Conservation (phyloP, 2,113 vertebrate species). For the Hemichromis elongatus region DNA sequence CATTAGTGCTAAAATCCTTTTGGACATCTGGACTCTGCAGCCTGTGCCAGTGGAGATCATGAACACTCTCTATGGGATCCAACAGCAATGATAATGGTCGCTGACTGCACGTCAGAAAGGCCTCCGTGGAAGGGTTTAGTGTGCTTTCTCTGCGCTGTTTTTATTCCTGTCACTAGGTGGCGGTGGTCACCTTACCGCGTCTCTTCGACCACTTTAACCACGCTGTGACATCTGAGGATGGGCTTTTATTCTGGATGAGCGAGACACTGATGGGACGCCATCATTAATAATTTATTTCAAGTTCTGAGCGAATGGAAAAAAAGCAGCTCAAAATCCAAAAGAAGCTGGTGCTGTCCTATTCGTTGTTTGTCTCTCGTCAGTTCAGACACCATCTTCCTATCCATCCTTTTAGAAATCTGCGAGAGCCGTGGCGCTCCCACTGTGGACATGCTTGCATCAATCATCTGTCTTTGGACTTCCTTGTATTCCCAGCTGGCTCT, state of each 20-base stretch:
- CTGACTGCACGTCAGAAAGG: slow-evolving; percentile 51
- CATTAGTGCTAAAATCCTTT: slow-evolving; percentile 30
- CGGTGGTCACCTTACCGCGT: neutral
- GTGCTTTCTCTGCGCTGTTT: slow-evolving; percentile 52
- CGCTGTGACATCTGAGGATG: slow-evolving; percentile 2
- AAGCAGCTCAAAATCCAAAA: slow-evolving; percentile 58
- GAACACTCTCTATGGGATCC: slow-evolving; percentile 3
- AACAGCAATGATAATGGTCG: slow-evolving; percentile 32
- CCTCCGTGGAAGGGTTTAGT: slow-evolving; percentile 53
- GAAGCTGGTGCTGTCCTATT: slow-evolving; percentile 41
- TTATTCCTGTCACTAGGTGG: slow-evolving; percentile 48
- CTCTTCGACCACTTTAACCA: neutral
- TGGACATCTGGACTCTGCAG: neutral
- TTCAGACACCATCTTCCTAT: slow-evolving; percentile 60
- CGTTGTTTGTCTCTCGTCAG: slow-evolving; percentile 49
- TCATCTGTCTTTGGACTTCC: neutral
- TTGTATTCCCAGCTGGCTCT: slow-evolving; percentile 6
- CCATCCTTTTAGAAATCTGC: neutral
- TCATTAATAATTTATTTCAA: slow-evolving; percentile 63
- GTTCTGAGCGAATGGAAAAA: slow-evolving; percentile 41
- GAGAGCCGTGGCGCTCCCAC: slow-evolving; percentile 36
- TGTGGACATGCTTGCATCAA: slow-evolving; percentile 72
- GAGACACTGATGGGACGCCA: slow-evolving; percentile 24
- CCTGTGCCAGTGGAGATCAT: slow-evolving; percentile 5
- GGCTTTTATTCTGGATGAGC: slow-evolving; percentile 24